These are phyloP conservation scores for Plecotus auritus DNA, from an alignment of 2,113 vertebrate species.

Conservation along the genomic window DNA sequence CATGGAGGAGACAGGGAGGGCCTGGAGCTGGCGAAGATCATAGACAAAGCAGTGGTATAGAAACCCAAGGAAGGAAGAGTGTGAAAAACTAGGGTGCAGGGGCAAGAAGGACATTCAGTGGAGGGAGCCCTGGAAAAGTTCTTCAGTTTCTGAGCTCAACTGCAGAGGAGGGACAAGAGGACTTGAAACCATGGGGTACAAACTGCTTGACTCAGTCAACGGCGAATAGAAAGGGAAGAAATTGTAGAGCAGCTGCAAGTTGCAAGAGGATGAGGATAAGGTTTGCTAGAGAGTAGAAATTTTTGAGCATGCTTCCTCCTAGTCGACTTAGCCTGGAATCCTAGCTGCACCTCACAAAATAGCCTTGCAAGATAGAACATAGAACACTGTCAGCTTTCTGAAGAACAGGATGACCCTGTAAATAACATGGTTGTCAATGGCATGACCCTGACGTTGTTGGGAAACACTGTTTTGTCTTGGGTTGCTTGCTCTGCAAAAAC, in stretches of 20 bases:
- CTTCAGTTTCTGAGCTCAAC: not conserved
- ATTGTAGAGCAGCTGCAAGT: not conserved
- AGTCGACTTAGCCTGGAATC: too few relatives aligned
- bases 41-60: not conserved
- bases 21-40: not conserved
- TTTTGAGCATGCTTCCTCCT: too few relatives aligned
- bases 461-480: too few relatives aligned
- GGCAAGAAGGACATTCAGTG: not conserved
- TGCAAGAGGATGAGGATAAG: not conserved
- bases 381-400: too few relatives aligned
- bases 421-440: too few relatives aligned
- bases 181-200: not conserved
- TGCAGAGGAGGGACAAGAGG: not conserved
- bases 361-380: too few relatives aligned
- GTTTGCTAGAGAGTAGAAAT: too few relatives aligned
- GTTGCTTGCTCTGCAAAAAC: too few relatives aligned
- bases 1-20: not conserved
- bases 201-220: not conserved
- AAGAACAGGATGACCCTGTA: too few relatives aligned
- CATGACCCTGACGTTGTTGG: too few relatives aligned
- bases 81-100: not conserved
- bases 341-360: too few relatives aligned
- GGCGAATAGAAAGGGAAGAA: not conserved
- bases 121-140: not conserved
- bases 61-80: not conserved